These are phyloP conservation scores for Manis pentadactyla DNA, from an alignment of 2,797 vertebrate species.

Conservation along the genomic window DNA sequence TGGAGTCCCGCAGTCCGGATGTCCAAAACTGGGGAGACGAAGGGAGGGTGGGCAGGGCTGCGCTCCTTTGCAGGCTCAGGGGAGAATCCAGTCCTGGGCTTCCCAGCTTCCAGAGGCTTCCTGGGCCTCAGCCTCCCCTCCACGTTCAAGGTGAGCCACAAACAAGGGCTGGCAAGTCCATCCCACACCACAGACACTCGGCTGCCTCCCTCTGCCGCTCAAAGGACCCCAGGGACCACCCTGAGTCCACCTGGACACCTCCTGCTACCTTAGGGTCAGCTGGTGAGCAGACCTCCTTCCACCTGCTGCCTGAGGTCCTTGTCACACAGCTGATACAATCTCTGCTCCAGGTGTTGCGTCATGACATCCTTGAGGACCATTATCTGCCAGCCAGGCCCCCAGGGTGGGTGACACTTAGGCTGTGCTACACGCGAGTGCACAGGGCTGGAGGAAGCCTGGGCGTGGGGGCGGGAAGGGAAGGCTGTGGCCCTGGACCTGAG, in stretches of 20 bases:
- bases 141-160: too few species aligned
- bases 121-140: too few species aligned
- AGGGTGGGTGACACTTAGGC: too few species aligned
- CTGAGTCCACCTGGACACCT: rapidly evolving
- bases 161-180: rapidly evolving
- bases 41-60: too few species aligned
- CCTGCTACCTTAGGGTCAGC: not conserved
- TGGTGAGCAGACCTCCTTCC: not conserved
- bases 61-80: too few species aligned
- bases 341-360: rapidly evolving
- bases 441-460: not conserved
- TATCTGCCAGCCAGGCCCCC: too few species aligned
- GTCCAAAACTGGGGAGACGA: not conserved
- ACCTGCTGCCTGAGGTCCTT: not conserved
- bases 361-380: not conserved
- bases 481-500: not conserved
- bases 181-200: not conserved
- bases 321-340: not conserved
- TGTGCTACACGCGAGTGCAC: not conserved
- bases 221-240: rapidly evolving
- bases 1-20: not conserved
- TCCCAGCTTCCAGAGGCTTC: too few species aligned
- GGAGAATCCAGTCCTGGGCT: too few species aligned
- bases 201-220: not conserved
- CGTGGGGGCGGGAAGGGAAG: rapidly evolving